These are phyloP conservation scores for Loris lydekkerianus DNA, from an alignment of 2,797 vertebrate species.

Conservation along the genomic window DNA sequence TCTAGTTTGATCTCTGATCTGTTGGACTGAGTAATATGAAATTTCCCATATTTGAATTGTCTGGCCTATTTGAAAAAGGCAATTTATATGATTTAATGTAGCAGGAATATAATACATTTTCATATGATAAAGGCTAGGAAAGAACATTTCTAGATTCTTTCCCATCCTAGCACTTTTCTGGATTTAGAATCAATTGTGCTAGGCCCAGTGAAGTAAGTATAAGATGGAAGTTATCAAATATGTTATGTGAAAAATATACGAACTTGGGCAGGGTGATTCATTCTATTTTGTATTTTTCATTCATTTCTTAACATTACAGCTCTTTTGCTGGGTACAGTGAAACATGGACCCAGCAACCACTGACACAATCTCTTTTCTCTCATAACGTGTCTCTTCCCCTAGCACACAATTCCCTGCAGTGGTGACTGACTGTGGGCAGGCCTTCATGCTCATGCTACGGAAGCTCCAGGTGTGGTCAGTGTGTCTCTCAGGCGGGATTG, in stretches of 20 bases:
- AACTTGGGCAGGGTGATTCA: neutral
- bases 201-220: neutral
- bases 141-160: constrained; percentile 4
- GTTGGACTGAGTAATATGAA: neutral
- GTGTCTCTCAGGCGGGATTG: neutral
- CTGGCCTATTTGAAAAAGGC: constrained; percentile 35
- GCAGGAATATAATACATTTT: neutral
- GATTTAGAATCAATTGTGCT: neutral
- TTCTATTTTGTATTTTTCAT: constrained; percentile 45
- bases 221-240: constrained; percentile 1
- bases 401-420: fast-evolving
- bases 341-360: neutral
- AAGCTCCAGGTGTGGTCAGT: neutral
- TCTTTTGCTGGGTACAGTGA: neutral
- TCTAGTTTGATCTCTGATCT: constrained; percentile 31
- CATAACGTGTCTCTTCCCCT: neutral
- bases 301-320: neutral
- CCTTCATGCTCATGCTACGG: neutral
- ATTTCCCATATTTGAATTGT: neutral
- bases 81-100: neutral
- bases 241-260: neutral
- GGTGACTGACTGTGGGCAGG: neutral
- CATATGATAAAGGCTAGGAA: neutral
- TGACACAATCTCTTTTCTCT: neutral
- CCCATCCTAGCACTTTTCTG: neutral